phyloP scores from a whole-genome alignment of 1,140 invertebrate genomes.

The Dreissena rostriformis region DNA sequence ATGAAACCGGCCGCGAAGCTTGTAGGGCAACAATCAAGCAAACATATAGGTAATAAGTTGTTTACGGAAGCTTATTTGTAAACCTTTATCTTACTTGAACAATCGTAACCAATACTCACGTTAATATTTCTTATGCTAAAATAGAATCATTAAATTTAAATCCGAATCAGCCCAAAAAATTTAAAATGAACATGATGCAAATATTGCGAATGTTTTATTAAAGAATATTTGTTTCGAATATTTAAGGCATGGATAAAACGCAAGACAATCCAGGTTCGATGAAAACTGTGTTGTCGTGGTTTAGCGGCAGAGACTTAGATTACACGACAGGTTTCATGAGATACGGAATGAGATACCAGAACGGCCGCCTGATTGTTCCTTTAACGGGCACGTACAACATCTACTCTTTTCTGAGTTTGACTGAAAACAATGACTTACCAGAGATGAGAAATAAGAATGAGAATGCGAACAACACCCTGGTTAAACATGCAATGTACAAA shows the following conservation, averaged over 20 bases:
- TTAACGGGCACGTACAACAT: constrained; percentile 5
- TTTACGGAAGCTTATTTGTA: background rate
- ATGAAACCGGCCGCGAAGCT: constrained; percentile 25
- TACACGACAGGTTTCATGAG: background rate
- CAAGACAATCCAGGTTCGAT: background rate
- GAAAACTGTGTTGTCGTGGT: background rate
- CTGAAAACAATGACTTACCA: background rate
- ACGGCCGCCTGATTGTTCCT: constrained; percentile 5
- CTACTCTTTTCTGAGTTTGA: background rate
- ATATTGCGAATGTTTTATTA: background rate
- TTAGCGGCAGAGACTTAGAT: background rate
- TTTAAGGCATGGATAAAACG: background rate
- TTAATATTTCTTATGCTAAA: background rate
- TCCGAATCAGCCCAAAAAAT: background rate
- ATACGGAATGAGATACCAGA: constrained; percentile 3
- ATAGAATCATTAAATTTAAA: background rate
- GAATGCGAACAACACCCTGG: too few species aligned
- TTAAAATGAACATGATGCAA: background rate
- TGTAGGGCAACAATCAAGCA: background rate
- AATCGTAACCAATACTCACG: background rate
- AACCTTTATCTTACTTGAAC: background rate
- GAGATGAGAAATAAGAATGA: background rate
- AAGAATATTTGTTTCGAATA: background rate
- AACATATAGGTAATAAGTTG: background rate
- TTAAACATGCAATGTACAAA: constrained; percentile 6